Evolutionary conservation across 1,140 invertebrate species (phyloP).

Genomic region (Oreohelix idahoensis): DNA sequence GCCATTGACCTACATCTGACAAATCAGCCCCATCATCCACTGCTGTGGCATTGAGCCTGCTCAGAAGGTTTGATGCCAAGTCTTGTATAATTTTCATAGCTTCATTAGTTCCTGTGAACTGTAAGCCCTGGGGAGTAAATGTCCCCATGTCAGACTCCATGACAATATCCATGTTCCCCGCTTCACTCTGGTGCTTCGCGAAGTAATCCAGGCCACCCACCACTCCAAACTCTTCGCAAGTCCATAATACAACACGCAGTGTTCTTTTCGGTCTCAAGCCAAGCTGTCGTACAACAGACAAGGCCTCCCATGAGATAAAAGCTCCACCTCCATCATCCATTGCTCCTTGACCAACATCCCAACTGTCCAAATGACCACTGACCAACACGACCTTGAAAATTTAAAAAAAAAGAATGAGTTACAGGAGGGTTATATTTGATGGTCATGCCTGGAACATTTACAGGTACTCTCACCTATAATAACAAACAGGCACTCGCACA

Average conservation of each 20-base stretch:
- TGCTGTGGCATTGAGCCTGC: constrained; percentile 75
- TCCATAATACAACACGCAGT: constrained; percentile 84
- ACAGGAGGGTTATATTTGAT: no score
- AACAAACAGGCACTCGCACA: no score
- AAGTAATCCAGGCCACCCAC: constrained; percentile 44
- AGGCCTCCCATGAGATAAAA: constrained; percentile 84
- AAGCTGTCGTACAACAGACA: constrained; percentile 80
- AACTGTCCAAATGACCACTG: constrained; percentile 90
- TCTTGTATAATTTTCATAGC: constrained; percentile 48
- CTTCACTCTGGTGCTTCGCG: constrained; percentile 35
- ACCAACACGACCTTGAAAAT: constrained; percentile 79
- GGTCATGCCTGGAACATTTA: no score
- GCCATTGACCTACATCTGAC: constrained; percentile 79
- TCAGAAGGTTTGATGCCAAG: constrained; percentile 40
- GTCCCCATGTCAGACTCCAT: constrained; percentile 90
- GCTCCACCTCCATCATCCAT: constrained; percentile 88
- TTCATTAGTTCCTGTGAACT: constrained; percentile 46
- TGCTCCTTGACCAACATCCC: constrained; percentile 89
- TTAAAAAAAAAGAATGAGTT: no score
- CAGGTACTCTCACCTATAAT: no score
- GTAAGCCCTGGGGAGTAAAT: constrained; percentile 77
- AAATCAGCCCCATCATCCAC: constrained; percentile 72
- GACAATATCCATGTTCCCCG: constrained; percentile 71
- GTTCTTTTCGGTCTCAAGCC: constrained; percentile 82
- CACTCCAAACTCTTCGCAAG: constrained; percentile 80